Evolutionary conservation across 2,888 invertebrate species (phyloP).

Genomic region (Eulithis prunata): DNA sequence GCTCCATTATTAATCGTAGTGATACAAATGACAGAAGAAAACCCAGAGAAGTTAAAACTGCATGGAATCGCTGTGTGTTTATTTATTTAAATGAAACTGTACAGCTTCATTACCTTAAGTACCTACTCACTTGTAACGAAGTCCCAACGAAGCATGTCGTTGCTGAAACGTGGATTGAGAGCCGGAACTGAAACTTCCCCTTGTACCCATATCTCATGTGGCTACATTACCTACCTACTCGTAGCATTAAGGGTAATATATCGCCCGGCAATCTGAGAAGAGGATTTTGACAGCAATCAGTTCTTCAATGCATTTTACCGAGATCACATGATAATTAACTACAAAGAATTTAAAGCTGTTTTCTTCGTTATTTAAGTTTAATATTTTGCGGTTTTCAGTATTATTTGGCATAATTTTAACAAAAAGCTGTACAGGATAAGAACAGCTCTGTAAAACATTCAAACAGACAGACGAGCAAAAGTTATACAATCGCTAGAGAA

Average conservation of each 20-base stretch:
- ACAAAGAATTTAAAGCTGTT: no score
- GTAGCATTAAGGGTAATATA: slow-evolving; percentile 17
- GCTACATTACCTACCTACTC: slow-evolving; percentile 20
- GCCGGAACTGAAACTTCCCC: slow-evolving; percentile 23
- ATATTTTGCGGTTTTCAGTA: no score
- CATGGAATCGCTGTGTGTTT: neutral
- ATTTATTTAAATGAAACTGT: slow-evolving; percentile 3
- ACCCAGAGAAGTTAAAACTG: neutral
- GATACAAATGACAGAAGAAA: neutral
- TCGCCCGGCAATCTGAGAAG: slow-evolving; percentile 10
- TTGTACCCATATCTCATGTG: slow-evolving; percentile 26
- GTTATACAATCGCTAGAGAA: no score
- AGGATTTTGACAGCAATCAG: neutral
- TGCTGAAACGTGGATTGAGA: slow-evolving; percentile 22
- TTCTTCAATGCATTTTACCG: neutral
- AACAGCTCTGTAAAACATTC: no score
- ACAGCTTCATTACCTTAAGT: slow-evolving; percentile 12
- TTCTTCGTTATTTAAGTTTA: no score
- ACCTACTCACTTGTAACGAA: slow-evolving; percentile 15
- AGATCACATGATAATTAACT: no score
- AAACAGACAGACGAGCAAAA: no score
- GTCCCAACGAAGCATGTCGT: slow-evolving; percentile 16
- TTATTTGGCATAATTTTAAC: no score
- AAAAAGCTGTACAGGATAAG: no score
- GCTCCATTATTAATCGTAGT: neutral